These are phyloP conservation scores for Xestobium rufovillosum DNA, from an alignment of 2,888 invertebrate genomes.

Conservation along the genomic window DNA sequence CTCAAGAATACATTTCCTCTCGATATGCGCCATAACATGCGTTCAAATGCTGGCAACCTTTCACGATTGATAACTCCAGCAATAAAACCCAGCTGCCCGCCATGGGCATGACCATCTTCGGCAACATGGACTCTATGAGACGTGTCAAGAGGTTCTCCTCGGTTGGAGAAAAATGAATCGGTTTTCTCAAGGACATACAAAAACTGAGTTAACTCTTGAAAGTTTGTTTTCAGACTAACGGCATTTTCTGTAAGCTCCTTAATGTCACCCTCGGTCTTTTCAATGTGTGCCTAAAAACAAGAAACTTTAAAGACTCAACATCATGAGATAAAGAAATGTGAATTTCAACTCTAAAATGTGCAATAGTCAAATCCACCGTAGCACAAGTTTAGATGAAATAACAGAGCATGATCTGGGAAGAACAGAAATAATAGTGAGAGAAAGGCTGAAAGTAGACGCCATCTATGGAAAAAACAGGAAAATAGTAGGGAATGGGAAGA, in stretches of 20 bases:
- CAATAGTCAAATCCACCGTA: too few species aligned
- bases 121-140: conserved; percentile 33
- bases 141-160: conserved; percentile 60
- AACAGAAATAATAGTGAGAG: too few species aligned
- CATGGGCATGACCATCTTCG: neutral
- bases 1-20: conserved; percentile 86
- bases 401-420: too few species aligned
- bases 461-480: too few species aligned
- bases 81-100: conserved; percentile 59
- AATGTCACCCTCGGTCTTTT: conserved; percentile 93
- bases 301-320: too few species aligned
- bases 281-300: conserved; percentile 78
- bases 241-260: conserved; percentile 89
- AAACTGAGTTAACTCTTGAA: conserved; percentile 83
- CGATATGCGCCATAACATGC: conserved; percentile 90
- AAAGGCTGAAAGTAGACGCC: too few species aligned
- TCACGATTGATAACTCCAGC: conserved; percentile 89
- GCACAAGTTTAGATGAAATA: too few species aligned
- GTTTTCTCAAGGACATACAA: conserved; percentile 89
- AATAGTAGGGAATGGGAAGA: too few species aligned
- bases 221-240: conserved; percentile 86
- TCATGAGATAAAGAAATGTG: neutral
- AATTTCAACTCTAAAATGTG: too few species aligned
- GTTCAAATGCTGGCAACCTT: conserved; percentile 80
- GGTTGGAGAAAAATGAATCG: conserved; percentile 80